phyloP scores from a whole-genome alignment of 2,797 vertebrate genomes.

The Parauchenoglanis punctatus region DNA sequence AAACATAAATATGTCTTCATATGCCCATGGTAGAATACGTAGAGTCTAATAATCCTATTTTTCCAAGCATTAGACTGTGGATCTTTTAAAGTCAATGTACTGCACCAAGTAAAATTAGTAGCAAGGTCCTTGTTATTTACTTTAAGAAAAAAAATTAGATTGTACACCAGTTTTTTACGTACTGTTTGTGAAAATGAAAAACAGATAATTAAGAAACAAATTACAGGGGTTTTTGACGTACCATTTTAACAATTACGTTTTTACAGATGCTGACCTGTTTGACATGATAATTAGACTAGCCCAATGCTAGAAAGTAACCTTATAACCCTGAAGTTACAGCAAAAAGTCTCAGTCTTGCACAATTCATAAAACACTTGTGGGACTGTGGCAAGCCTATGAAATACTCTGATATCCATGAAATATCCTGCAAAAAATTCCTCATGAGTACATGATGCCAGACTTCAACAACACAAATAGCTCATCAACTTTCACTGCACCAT shows the following conservation, averaged over 20 bases:
- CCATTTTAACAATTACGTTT: background rate
- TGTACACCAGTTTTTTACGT: background rate
- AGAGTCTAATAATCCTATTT: background rate
- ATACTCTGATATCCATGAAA: constrained; percentile 38
- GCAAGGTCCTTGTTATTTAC: background rate
- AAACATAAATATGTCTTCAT: too few relatives aligned
- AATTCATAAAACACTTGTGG: constrained; percentile 26
- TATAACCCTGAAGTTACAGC: constrained; percentile 13
- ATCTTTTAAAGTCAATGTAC: background rate
- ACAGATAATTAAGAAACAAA: background rate
- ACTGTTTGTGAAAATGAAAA: background rate
- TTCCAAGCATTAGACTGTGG: background rate
- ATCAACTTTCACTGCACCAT: constrained; percentile 27
- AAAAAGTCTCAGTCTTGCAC: constrained; percentile 31
- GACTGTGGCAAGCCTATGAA: constrained; percentile 38
- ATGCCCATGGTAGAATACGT: too few relatives aligned
- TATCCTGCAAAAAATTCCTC: constrained; percentile 32
- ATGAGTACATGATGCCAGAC: constrained; percentile 26
- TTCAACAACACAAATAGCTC: constrained; percentile 26
- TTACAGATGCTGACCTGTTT: background rate
- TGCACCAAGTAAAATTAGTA: background rate
- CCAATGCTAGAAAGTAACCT: background rate
- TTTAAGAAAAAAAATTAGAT: background rate
- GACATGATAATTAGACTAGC: background rate
- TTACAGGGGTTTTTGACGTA: too few relatives aligned